These are phyloP conservation scores for Gastrophryne carolinensis DNA, from an alignment of 2,797 vertebrate species.

Conservation along the genomic window DNA sequence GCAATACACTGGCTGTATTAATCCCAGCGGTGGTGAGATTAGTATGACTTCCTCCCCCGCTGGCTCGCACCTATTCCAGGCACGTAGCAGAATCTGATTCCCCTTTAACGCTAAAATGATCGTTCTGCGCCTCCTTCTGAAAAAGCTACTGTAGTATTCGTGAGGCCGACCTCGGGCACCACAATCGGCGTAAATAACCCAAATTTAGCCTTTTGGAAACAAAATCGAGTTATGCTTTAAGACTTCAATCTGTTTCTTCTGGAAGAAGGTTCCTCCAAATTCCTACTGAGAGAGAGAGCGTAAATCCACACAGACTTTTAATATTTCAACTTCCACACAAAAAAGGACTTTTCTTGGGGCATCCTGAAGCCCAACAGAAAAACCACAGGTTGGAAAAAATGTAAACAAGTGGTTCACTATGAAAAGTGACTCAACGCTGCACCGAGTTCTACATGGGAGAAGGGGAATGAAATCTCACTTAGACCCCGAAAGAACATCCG, in stretches of 20 bases:
- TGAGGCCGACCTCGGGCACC: background rate
- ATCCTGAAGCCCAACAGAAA: conserved; percentile 5
- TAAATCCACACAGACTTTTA: background rate
- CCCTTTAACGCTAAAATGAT: background rate
- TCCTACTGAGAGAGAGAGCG: background rate
- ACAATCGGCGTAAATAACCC: background rate
- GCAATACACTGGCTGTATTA: background rate
- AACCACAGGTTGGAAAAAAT: conserved; percentile 42
- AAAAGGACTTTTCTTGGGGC: conserved; percentile 27
- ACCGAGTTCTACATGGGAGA: background rate
- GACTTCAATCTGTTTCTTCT: background rate
- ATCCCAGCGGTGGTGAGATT: conserved; percentile 7
- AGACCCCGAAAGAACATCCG: background rate
- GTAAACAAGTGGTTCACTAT: conserved; percentile 22
- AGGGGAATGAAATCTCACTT: background rate
- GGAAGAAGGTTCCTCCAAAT: background rate
- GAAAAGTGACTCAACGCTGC: background rate
- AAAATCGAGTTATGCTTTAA: background rate
- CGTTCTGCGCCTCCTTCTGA: background rate
- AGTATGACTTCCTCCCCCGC: conserved; percentile 2
- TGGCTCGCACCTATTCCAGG: background rate
- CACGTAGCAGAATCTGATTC: background rate
- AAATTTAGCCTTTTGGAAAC: background rate
- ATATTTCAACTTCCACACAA: conserved; percentile 1
- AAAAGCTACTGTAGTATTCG: background rate